Base-by-base conservation (phyloP, 2,888 invertebrate species). In the Phyto melanocephala region DNA sequence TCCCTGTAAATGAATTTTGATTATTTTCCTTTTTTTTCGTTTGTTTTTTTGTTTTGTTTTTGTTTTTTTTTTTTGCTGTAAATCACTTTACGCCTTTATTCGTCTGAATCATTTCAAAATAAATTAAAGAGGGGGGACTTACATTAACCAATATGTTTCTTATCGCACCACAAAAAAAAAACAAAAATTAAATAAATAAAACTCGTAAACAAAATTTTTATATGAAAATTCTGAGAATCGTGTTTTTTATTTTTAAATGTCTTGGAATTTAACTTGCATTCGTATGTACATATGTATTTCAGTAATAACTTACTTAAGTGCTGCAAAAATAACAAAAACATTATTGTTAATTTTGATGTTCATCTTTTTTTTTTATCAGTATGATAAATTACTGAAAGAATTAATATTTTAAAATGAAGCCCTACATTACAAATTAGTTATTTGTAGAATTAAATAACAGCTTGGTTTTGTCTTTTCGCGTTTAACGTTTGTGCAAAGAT, bases 151-250 rank as follows among this genome's bases (percentile, higher is more conserved):
- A 37, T 20, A 68, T 52, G 24, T 1, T 42, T 77, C 68, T 68
- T 77, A 77, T 68, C 76, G 22, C 11, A 68, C 62, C 68, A 35
- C 11, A 58, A 17, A 22, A 52, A 17, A 20, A 52, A 52, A 10
- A 60, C 20, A 11, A 50, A 60, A 60, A 47, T 4, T 68, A 28
- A 20, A 47, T 4, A 76, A 28, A 20, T 33, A 10, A 67, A 40
- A 60, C 15, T 60, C 7, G 17, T 50, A 47, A 75, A 67, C 33
- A 67, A 65, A 22, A 37, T 47, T 22, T 40, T 10, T 65, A 35
- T 63, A 47, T 47, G 13, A 45, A 56, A 75, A 56, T 75, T 68
- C 67, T 52, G 1, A 60, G 67, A 68, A 68, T 65, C 47, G 65
- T 20, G 24, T 52, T 42, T n/a, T n/a, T 56, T 47, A 15, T 47